Conservation (phyloP, 2,888 invertebrate genomes). For the Villa cingulata region DNA sequence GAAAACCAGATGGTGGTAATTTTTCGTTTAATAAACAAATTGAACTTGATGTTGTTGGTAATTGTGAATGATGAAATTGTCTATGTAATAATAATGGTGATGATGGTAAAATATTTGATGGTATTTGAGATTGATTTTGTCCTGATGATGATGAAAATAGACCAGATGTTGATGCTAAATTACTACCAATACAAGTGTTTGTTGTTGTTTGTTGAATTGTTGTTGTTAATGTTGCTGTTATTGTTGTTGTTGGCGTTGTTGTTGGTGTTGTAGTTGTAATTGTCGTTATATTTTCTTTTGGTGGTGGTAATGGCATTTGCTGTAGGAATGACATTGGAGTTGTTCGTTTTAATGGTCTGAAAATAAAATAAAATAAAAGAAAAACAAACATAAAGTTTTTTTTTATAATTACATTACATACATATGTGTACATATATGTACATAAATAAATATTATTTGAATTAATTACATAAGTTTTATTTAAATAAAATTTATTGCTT, state of each 20-base stretch:
- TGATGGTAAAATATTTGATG: slow-evolving; percentile 24
- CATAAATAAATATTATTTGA: no score
- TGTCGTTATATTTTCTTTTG: slow-evolving; percentile 8
- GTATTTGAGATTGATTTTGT: slow-evolving; percentile 11
- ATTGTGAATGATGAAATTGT: slow-evolving; percentile 20
- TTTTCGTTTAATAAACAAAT: slow-evolving; percentile 11
- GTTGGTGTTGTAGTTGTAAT: slow-evolving; percentile 1
- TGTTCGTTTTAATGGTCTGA: slow-evolving; percentile 16
- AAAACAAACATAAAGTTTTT: not conserved
- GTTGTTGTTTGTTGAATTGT: slow-evolving; percentile 3
- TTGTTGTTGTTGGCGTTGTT: slow-evolving; percentile 4
- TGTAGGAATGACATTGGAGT: slow-evolving; percentile 15
- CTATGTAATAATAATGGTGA: slow-evolving; percentile 32
- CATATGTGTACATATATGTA: no score
- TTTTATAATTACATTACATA: not conserved
- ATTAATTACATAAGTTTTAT: no score
- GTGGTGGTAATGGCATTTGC: slow-evolving; percentile 14
- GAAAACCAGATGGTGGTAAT: slow-evolving; percentile 15
- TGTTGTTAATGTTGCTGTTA: no score
- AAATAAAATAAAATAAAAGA: slow-evolving; percentile 6
- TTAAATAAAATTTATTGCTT: no score
- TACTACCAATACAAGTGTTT: not conserved
- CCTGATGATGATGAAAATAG: slow-evolving; percentile 20
- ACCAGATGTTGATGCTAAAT: slow-evolving; percentile 28
- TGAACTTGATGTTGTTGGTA: slow-evolving; percentile 9